Conservation (phyloP, 2,888 invertebrate species). For the Drosophila maculinotata region DNA sequence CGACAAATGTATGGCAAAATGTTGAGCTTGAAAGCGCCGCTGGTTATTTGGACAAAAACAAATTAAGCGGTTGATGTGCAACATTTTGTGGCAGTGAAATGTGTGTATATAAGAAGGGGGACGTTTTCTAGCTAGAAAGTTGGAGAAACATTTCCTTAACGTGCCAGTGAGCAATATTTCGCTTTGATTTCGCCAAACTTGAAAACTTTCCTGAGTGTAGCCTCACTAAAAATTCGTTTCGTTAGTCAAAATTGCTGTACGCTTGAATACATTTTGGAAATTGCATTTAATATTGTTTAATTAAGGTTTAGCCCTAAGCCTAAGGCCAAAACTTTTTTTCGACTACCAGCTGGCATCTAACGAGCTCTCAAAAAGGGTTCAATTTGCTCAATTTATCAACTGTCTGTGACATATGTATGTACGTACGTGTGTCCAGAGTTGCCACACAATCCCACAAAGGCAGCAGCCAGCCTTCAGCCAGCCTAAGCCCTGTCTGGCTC, state of each 20-base stretch:
- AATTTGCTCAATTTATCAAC: constrained; percentile 51
- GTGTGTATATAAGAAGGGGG: background rate
- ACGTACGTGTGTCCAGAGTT: constrained; percentile 6
- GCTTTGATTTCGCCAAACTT: constrained; percentile 22
- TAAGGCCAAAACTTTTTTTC: constrained; percentile 31
- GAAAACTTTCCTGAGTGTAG: constrained; percentile 7
- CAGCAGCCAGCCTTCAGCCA: constrained; percentile 3
- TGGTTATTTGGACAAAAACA: constrained; percentile 26
- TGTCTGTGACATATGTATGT: constrained; percentile 5
- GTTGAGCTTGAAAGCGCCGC: too few relatives aligned
- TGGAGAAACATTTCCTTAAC: constrained; percentile 19
- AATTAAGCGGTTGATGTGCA: constrained; percentile 54
- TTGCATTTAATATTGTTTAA: constrained; percentile 63
- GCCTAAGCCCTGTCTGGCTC: constrained; percentile 47
- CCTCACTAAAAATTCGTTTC: too few relatives aligned
- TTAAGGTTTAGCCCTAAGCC: constrained; percentile 47
- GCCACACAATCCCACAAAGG: constrained; percentile 8
- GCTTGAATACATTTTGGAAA: constrained; percentile 52
- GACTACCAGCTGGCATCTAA: constrained; percentile 16
- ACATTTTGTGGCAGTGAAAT: constrained; percentile 25
- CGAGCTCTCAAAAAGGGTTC: constrained; percentile 32
- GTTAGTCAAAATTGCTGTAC: constrained; percentile 40
- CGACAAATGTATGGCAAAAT: constrained; percentile 6
- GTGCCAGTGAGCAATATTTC: constrained; percentile 10
- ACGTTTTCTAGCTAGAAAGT: background rate